Evolutionary conservation across 2,888 invertebrate species (phyloP).

Genomic region (Dorcus hopei): DNA sequence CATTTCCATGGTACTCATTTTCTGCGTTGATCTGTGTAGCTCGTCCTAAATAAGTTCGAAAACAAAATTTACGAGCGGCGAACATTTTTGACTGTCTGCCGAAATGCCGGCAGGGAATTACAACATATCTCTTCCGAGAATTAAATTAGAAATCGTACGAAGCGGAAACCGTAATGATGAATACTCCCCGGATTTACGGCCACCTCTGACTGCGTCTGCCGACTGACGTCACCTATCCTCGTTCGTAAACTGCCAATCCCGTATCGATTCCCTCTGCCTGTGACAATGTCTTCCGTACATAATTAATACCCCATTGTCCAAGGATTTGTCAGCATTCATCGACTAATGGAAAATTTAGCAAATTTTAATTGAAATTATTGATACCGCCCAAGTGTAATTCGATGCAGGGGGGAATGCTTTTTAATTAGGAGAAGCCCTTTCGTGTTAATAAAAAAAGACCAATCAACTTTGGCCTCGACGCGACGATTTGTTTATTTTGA

Average conservation of each 20-base stretch:
- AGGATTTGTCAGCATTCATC: conserved; percentile 1
- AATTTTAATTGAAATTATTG: conserved; percentile 8
- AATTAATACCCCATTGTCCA: conserved; percentile 2
- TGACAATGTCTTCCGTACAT: neutral
- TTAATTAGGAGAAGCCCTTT: neutral
- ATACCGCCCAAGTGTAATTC: neutral
- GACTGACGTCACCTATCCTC: neutral
- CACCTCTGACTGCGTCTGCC: neutral
- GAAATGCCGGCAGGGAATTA: no score
- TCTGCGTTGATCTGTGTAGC: no score
- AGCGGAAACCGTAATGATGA: no score
- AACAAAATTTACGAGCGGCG: no score
- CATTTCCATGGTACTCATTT: no score
- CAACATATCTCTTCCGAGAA: no score
- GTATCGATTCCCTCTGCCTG: neutral
- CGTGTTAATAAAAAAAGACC: neutral
- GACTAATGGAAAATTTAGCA: conserved; percentile 2
- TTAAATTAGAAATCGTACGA: no score
- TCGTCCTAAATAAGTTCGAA: no score
- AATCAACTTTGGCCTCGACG: no score
- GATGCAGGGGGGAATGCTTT: neutral
- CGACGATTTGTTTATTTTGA: no score
- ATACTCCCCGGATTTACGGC: neutral
- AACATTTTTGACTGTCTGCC: no score
- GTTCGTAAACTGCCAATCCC: neutral